Evolutionary conservation across 2,113 vertebrate species (phyloP), one percentile per base, ranked within the genome.

Genomic region (Gymnorhina tibicen): DNA sequence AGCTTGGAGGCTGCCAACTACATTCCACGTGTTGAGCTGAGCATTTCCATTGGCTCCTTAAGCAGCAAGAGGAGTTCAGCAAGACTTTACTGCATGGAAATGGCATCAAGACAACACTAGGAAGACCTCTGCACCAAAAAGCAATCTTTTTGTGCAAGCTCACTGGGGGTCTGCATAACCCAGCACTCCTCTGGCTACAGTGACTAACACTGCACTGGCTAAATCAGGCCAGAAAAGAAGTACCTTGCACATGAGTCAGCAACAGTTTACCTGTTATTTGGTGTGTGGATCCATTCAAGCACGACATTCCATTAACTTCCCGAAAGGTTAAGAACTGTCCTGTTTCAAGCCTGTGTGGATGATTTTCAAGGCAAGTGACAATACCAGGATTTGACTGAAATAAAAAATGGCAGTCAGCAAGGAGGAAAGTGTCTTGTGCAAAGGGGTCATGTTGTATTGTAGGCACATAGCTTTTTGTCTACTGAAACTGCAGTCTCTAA

Each of bases 341-440:
- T 3, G 98, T 99, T 98, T 99, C 99, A 44, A 99, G 98, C 66
- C 99, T 99, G 73, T 99, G 99, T 39, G 98, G 98, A 83, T 97
- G 98, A 97, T 98, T 99, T 97, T 99, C 99, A 98, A 99, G 98
- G 94, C 99, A 99, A 52, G 98, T 99, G 56, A 99, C 98, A 78
- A 99, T 98, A 39, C 99, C 99, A 93, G 98, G 99, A 97, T 98
- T 98, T 85, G 97, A 98, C 98, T 98, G 96, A 91, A 97, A 97
- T 59, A 9, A 28, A 80, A 95, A 66, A 63, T 3, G 22, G 37
- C 41, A 75, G 41, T 70, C 42, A 83, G 47, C 35, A 87, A 62
- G 52, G 30, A 72, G 23, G 17, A 46, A 63, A 64, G 27, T 4
- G 15, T 28, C 63, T 39, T 14, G 1, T 28, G 18, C 39, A 32